Evolutionary conservation across 2,797 vertebrate genomes (phyloP).

Genomic region (Rhinogobio ventralis): DNA sequence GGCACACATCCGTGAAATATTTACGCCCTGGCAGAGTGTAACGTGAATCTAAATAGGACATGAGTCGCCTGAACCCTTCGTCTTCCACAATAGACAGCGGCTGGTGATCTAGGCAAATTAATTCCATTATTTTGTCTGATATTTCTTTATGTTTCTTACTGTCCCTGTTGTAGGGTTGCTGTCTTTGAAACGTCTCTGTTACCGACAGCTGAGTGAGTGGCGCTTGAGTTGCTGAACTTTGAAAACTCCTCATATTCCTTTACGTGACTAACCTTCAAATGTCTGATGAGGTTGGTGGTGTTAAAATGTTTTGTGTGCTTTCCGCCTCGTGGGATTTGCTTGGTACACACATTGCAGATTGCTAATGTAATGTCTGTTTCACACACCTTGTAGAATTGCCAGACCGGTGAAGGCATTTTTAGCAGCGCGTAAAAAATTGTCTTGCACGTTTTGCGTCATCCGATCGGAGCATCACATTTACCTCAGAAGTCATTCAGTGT

Average conservation of each 20-base stretch:
- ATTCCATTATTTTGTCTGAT: not conserved
- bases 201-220: not conserved
- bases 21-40: not conserved
- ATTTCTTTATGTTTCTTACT: not conserved
- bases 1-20: not conserved
- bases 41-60: not conserved
- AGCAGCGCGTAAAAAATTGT: too few species aligned
- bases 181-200: not conserved
- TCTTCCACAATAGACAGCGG: not conserved
- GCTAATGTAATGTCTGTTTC: not conserved
- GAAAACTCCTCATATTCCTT: not conserved
- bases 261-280: not conserved
- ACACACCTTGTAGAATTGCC: not conserved
- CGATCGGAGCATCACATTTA: too few species aligned
- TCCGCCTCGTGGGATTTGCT: not conserved
- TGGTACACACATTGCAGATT: not conserved
- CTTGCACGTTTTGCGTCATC: too few species aligned
- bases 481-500: too few species aligned
- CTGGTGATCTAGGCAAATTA: not conserved
- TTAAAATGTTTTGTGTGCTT: not conserved
- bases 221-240: not conserved
- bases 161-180: not conserved
- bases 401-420: too few species aligned
- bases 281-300: not conserved
- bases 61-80: not conserved